Evolutionary conservation across 2,113 vertebrate species (phyloP), one percentile per base, ranked within the genome.

Genomic region (Helogale parvula): DNA sequence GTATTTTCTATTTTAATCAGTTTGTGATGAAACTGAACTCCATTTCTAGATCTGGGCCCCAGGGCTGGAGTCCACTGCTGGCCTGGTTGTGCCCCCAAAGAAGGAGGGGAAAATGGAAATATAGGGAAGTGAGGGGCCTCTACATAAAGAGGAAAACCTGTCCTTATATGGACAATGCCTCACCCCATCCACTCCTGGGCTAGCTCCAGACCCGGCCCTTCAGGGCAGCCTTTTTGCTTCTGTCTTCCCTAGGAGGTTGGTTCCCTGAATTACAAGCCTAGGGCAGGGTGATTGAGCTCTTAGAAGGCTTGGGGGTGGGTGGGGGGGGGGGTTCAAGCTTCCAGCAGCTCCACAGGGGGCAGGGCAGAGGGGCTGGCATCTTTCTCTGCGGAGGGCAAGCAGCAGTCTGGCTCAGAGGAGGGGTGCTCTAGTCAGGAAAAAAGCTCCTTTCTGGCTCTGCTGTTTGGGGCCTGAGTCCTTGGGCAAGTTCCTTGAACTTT

Each of bases 1-100:
- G 90, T 95, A 74, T 94, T 97, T 97, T 97, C 96, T 97, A 95
- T 97, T 98, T 98, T 96, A 92, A 97, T 98, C 97, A 96, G 95
- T 85, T 96, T 88, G 96, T 92, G 94, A 96, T 97, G 94, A 98
- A 97, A 96, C 0, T 69, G 35, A 96, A 92, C 94, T 97, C 96
- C 96, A 90, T 94, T 97, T 97, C 97, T 88, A 96, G 85, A 86
- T 88, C 84, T 94, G 84, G 85, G 90, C 52, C 92, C 88, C 87
- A 94, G 81, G 96, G 94, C 88, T 85, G 27, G 77, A 92, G 96
- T 93, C 57, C 92, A 94, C 80, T 87, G 90, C 87, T 97, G 88
- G 88, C 41, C 81, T 88, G 54, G 57, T 85, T 71, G 85, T 77
- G 83, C 72, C 95, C 90, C 80, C 38, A 52, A 76, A 93, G 92